These are phyloP conservation scores for Lucifuga dentata DNA, from an alignment of 2,113 vertebrate genomes.

Conservation along the genomic window DNA sequence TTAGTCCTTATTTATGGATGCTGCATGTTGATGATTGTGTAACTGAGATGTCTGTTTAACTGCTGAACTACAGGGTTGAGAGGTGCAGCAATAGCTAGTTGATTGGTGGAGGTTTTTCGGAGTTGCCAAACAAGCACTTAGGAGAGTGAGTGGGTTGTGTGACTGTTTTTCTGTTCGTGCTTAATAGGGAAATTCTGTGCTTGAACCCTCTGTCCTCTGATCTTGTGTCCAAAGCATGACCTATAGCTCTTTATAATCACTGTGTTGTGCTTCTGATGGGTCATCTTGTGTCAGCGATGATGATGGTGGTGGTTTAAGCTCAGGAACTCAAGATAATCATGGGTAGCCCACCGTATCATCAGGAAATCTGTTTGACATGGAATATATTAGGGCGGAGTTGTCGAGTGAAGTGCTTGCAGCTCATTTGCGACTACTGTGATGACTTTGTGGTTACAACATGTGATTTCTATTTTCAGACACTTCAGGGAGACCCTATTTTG, in stretches of 20 bases:
- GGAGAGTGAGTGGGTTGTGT: constrained; percentile 33
- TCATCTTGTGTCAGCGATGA: not conserved
- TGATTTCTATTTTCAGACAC: constrained; percentile 43
- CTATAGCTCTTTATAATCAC: not conserved
- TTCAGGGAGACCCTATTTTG: constrained; percentile 65
- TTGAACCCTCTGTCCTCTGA: constrained; percentile 40
- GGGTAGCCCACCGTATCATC: not conserved
- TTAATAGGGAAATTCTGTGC: constrained; percentile 23
- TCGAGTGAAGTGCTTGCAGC: constrained; percentile 3
- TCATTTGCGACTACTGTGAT: constrained; percentile 54
- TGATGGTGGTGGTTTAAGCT: not conserved
- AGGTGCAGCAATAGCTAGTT: constrained; percentile 39
- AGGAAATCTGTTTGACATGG: not conserved
- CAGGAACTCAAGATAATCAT: not conserved
- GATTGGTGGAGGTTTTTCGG: constrained; percentile 44
- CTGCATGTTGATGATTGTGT: constrained; percentile 66
- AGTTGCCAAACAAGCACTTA: constrained; percentile 62
- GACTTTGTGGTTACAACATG: constrained; percentile 25
- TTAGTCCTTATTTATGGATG: constrained; percentile 71
- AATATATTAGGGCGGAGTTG: constrained; percentile 1
- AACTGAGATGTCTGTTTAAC: constrained; percentile 53
- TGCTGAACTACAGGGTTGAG: constrained; percentile 55
- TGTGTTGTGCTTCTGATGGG: not conserved
- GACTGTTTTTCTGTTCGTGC: constrained; percentile 27
- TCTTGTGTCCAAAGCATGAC: constrained; percentile 34